Percentiles rank a stretch among this genome's conserved stretches.
These are phyloP conservation scores for Calidris pygmaea DNA, from an alignment of 2,113 vertebrate species.

Conservation along the genomic window DNA sequence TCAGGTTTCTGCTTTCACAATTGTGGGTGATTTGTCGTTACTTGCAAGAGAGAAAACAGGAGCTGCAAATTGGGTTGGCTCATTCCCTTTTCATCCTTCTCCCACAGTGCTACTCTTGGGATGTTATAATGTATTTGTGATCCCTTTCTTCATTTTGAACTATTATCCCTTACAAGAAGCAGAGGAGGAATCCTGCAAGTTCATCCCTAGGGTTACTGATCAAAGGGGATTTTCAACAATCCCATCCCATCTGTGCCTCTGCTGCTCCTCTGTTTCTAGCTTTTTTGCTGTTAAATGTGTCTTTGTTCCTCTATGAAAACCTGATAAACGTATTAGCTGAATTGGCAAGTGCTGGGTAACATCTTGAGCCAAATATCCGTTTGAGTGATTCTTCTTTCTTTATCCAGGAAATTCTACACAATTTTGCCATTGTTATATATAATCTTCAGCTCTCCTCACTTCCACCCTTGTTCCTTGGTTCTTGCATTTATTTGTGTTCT, in stretches of 20 bases:
- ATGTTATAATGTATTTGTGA: neutral
- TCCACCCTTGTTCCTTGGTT: neutral
- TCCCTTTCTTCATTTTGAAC: constrained; percentile 2
- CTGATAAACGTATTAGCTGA: neutral
- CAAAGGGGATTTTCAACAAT: constrained; percentile 37
- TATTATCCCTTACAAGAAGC: neutral
- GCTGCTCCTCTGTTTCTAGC: neutral
- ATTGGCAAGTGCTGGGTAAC: neutral
- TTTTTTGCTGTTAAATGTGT: constrained; percentile 23
- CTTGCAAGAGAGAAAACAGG: neutral
- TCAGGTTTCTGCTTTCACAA: neutral
- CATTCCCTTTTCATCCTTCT: neutral
- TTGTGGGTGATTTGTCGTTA: neutral
- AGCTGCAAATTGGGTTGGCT: neutral
- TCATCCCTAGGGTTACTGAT: constrained; percentile 18
- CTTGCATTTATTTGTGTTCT: neutral
- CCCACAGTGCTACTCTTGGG: neutral
- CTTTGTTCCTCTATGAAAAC: constrained; percentile 29
- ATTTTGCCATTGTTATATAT: constrained; percentile 27
- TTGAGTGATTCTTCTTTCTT: constrained; percentile 5
- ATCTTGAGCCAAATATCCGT: neutral
- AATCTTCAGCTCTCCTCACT: neutral
- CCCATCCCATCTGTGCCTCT: neutral
- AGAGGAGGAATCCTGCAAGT: constrained; percentile 6
- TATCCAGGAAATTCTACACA: constrained; percentile 3